A percentile compares a stretch with the other conserved stretches of the same genome.
Conservation (phyloP, 1,140 invertebrate genomes). For the Ooceraea biroi region DNA sequence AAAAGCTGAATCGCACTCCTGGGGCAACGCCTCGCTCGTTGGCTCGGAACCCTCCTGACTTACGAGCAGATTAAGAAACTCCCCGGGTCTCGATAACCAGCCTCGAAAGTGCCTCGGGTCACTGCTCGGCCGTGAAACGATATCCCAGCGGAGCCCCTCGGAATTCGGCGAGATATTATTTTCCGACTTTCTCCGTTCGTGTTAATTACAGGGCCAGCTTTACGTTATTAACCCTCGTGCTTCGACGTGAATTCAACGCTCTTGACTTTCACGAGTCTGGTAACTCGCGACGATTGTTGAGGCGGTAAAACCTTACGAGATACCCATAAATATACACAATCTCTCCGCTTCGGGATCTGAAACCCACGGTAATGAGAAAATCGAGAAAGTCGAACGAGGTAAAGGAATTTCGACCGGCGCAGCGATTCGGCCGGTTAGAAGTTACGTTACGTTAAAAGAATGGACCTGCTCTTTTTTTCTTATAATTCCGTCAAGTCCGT, state of each 20-base stretch:
- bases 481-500: not conserved
- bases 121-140: constrained; percentile 75
- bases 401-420: not conserved
- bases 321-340: constrained; percentile 37
- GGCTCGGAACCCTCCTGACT: constrained; percentile 77
- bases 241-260: constrained; percentile 11
- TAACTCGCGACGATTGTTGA: constrained; percentile 16
- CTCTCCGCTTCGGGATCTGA: not conserved
- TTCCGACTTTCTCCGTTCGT: constrained; percentile 67
- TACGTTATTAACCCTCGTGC: constrained; percentile 69
- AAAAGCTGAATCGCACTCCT: constrained; percentile 78
- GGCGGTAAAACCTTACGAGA: constrained; percentile 7
- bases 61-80: constrained; percentile 80
- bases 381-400: not conserved
- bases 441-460: not conserved
- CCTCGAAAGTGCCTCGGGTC: constrained; percentile 73
- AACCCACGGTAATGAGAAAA: not conserved
- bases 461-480: not conserved
- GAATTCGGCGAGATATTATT: constrained; percentile 75
- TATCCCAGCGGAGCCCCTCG: constrained; percentile 64
- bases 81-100: constrained; percentile 73
- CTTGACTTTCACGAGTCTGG: constrained; percentile 1
- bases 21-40: constrained; percentile 78
- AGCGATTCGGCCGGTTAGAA: too few relatives aligned
- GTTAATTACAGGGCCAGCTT: constrained; percentile 72